Percentiles rank a stretch among this genome's conserved stretches.
phyloP scores from a whole-genome alignment of 2,888 invertebrate species.

The Harpalus rufipes region DNA sequence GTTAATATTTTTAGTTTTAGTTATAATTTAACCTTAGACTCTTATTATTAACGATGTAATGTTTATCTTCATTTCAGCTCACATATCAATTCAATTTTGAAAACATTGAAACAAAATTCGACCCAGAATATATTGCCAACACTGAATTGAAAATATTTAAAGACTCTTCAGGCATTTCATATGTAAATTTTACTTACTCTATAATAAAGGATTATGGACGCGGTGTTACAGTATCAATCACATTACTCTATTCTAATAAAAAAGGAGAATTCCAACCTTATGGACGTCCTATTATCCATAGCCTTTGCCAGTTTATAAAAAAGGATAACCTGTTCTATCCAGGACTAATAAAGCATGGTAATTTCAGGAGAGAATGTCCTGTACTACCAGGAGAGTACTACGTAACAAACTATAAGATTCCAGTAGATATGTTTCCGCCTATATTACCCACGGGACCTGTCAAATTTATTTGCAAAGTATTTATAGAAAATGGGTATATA shows the following conservation, averaged over 20 bases:
- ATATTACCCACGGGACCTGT: constrained; percentile 12
- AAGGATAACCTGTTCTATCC: constrained; percentile 39
- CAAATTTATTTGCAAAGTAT: not conserved
- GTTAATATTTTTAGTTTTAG: too few relatives aligned
- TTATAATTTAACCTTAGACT: too few relatives aligned
- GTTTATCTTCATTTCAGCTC: not conserved
- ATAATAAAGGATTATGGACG: not conserved
- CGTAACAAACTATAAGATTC: not conserved
- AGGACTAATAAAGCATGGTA: not conserved
- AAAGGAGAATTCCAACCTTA: not conserved
- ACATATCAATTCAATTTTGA: not conserved
- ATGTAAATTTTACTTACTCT: not conserved
- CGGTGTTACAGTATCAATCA: not conserved
- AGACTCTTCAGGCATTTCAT: not conserved
- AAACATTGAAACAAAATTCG: not conserved
- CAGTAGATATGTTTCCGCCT: constrained; percentile 5
- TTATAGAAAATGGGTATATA: not conserved
- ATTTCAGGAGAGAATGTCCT: constrained; percentile 17
- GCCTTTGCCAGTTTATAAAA: constrained; percentile 12
- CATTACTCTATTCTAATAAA: not conserved
- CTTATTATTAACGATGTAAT: too few relatives aligned
- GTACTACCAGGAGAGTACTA: not conserved
- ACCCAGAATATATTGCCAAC: not conserved
- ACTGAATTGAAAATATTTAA: not conserved
- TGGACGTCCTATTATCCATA: not conserved